Conservation (phyloP, 1,140 invertebrate species). For the Adoxophyes honmai region DNA sequence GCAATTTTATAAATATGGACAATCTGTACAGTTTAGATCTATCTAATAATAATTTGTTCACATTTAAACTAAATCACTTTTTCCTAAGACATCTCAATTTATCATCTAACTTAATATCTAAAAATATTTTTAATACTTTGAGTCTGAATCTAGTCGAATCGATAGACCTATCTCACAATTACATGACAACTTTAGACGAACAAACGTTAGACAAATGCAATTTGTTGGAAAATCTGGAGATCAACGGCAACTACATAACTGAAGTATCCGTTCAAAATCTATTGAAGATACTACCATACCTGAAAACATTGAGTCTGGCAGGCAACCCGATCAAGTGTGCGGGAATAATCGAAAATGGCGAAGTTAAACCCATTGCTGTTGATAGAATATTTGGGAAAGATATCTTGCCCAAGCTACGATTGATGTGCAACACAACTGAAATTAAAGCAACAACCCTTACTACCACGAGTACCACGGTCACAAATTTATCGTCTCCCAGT, state of each 20-base stretch:
- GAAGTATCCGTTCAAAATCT: constrained; percentile 45
- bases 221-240: constrained; percentile 42
- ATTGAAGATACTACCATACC: constrained; percentile 36
- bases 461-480: no score
- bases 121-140: no score
- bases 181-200: constrained; percentile 39
- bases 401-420: constrained; percentile 57
- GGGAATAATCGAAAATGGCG: constrained; percentile 47
- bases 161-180: constrained; percentile 55
- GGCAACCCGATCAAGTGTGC: constrained; percentile 55
- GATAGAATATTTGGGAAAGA: constrained; percentile 61
- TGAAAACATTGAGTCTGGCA: constrained; percentile 49
- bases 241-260: constrained; percentile 56
- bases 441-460: constrained; percentile 12
- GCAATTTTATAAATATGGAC: constrained; percentile 35
- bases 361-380: constrained; percentile 48
- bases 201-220: constrained; percentile 56
- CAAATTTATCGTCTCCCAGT: no score
- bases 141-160: constrained; percentile 43
- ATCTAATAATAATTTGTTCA: constrained; percentile 41
- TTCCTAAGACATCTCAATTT: constrained; percentile 52
- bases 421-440: constrained; percentile 37
- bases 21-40: constrained; percentile 39
- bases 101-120: constrained; percentile 54
- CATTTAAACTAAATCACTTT: constrained; percentile 41